Base-by-base conservation (phyloP, 2,888 invertebrate species). In the Morinoia aosen region DNA sequence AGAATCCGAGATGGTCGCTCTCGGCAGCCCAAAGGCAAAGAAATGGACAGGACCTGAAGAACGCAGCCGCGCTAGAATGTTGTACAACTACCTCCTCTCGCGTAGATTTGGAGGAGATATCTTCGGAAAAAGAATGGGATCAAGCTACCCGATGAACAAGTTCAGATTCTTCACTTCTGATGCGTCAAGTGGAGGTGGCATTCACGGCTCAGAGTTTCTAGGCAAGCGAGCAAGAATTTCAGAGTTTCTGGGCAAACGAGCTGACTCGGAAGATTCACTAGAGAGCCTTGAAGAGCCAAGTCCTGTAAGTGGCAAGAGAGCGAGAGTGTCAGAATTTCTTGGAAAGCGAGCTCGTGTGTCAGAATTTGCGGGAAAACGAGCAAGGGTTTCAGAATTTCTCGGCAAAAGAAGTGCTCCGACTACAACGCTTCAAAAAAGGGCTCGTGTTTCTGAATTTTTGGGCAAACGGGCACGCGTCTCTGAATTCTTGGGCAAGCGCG, bases 1-100 rank as follows among this genome's bases (percentile, higher is more conserved):
- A 19, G 90, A 90, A 16, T 12, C 40, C 11, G 90, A 90, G 19
- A 57, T 93, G 16, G n/a, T 57, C 33, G 93, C 95, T 10, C 56
- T 39, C 11, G 95, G 25, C 33, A 64, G 39, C 40, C 94, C 94
- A 58, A 57, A 57, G 64, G 64, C 11, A 40, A 95, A 95, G 64
- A 95, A 95, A 64, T 95, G 95, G 95, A 95, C 95, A 5, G 64
- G 64, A 40, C 95, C 95, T 39, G 95, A 95, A 48, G 64, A 64
- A 12, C 58, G 58, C 14, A 57, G 25, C 40, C 58, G 64, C 33
- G 64, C 95, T n/a, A 95, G 64, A 64, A 64, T 95, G 61, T 57
- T 95, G 56, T 95, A 95, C 95, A 95, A 95, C 61, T 95, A 95
- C n/a, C 95, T 95, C n/a, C 48, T 95, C 57, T 93, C 93, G 19